Percentiles rank a stretch among this genome's conserved stretches.
Evolutionary conservation across 2,113 vertebrate genomes (phyloP).

Genomic region (Syngnathus floridae): DNA sequence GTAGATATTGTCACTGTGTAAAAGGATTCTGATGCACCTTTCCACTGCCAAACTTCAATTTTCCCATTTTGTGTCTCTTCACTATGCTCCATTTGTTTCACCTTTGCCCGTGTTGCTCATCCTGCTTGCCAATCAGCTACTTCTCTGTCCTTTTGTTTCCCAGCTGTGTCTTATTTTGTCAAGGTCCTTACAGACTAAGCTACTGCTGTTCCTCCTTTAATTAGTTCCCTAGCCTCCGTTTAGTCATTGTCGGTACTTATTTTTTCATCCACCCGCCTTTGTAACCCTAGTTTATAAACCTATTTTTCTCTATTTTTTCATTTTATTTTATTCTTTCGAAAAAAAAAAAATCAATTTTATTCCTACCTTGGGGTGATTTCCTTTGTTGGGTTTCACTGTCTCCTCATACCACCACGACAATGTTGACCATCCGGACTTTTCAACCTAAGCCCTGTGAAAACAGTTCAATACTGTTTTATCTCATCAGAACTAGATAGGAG

Average conservation of each 20-base stretch:
- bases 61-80: neutral
- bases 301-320: neutral
- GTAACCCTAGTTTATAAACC: neutral
- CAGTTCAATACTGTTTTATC: slow-evolving; percentile 40
- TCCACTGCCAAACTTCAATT: neutral
- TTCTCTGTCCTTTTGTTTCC: neutral
- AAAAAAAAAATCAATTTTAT: neutral
- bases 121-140: neutral
- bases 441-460: slow-evolving; percentile 32
- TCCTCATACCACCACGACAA: neutral
- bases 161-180: neutral
- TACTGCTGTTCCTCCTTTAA: neutral
- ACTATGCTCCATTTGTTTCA: neutral
- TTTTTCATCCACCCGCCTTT: neutral
- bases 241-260: neutral
- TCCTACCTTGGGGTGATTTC: neutral
- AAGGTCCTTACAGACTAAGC: neutral
- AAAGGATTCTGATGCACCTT: neutral
- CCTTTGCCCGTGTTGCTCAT: neutral
- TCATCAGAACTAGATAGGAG: slow-evolving; percentile 32
- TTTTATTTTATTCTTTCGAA: neutral
- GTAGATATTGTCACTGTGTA: neutral
- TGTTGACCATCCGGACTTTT: slow-evolving; percentile 18
- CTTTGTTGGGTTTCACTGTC: neutral
- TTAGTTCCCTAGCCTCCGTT: slow-evolving; percentile 6